Conservation (phyloP, 1,140 invertebrate genomes). For the Bacillus rossius region DNA sequence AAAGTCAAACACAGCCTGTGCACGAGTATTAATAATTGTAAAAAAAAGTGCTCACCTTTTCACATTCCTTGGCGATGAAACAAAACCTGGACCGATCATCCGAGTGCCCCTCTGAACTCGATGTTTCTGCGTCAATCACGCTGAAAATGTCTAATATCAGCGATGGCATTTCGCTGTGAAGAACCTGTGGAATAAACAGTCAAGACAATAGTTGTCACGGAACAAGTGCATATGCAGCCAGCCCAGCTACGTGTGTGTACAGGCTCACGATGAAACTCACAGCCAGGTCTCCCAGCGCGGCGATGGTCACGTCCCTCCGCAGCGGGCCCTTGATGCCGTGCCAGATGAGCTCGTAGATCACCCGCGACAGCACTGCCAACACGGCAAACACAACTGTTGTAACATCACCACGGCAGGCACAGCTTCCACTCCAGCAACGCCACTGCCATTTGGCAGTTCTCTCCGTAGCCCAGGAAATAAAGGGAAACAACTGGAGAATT, state of each 20-base stretch:
- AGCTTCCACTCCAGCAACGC: not conserved
- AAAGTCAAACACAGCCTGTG: not conserved
- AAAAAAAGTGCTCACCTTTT: slow-evolving; percentile 48
- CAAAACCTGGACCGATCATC: slow-evolving; percentile 69
- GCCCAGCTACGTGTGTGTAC: not conserved
- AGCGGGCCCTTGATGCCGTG: slow-evolving; percentile 60
- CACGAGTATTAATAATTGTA: slow-evolving; percentile 1
- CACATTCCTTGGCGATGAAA: slow-evolving; percentile 67
- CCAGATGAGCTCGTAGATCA: slow-evolving; percentile 55
- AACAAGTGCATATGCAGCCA: not conserved
- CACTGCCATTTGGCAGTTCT: not conserved
- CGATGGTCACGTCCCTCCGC: slow-evolving; percentile 63
- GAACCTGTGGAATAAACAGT: slow-evolving; percentile 47
- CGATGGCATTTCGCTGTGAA: slow-evolving; percentile 69
- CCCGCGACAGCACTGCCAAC: slow-evolving; percentile 42
- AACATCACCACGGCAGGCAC: not conserved
- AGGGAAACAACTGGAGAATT: too few species aligned
- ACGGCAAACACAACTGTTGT: not conserved
- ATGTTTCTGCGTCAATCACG: slow-evolving; percentile 71
- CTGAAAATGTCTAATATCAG: slow-evolving; percentile 73
- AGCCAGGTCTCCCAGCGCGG: slow-evolving; percentile 58
- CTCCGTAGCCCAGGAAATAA: not conserved
- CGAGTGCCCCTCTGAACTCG: slow-evolving; percentile 45
- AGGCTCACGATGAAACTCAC: slow-evolving; percentile 45
- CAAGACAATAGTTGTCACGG: slow-evolving; percentile 5